These are phyloP conservation scores for Xiphorhynchus erythropygius DNA, from an alignment of 2,797 vertebrate species.

Conservation along the genomic window DNA sequence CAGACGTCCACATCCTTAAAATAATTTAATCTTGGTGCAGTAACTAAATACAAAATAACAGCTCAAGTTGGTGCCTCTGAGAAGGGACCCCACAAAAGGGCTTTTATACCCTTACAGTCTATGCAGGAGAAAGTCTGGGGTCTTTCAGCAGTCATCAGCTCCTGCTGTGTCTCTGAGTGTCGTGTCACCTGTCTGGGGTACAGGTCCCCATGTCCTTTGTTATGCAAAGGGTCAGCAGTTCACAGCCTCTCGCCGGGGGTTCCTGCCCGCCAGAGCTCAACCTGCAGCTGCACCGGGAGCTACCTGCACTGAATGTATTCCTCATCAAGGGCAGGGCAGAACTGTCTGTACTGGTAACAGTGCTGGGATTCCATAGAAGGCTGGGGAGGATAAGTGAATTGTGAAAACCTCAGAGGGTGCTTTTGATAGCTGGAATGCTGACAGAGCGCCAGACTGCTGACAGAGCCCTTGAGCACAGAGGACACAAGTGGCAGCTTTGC, in stretches of 20 bases:
- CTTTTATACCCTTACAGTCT: background rate
- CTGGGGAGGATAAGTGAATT: background rate
- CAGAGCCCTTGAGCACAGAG: background rate
- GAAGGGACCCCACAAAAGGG: background rate
- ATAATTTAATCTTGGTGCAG: background rate
- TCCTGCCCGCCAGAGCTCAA: background rate
- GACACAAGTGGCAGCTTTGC: background rate
- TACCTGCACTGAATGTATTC: background rate
- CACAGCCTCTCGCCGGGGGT: too few species aligned
- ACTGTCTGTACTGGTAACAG: background rate
- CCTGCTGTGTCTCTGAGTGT: background rate
- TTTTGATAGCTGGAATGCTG: background rate
- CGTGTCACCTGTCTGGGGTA: background rate
- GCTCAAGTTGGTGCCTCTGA: background rate
- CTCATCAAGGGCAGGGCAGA: background rate
- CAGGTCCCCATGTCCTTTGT: background rate
- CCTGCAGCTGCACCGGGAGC: background rate
- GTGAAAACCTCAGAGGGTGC: background rate
- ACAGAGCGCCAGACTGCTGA: slow-evolving; percentile 2
- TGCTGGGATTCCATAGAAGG: background rate
- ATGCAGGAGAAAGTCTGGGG: background rate
- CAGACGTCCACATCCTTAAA: background rate
- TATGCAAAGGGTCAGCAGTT: background rate
- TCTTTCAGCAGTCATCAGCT: background rate
- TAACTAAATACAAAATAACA: background rate